Evolutionary conservation across 1,140 invertebrate genomes (phyloP).

Genomic region (Drosophila ironensis): DNA sequence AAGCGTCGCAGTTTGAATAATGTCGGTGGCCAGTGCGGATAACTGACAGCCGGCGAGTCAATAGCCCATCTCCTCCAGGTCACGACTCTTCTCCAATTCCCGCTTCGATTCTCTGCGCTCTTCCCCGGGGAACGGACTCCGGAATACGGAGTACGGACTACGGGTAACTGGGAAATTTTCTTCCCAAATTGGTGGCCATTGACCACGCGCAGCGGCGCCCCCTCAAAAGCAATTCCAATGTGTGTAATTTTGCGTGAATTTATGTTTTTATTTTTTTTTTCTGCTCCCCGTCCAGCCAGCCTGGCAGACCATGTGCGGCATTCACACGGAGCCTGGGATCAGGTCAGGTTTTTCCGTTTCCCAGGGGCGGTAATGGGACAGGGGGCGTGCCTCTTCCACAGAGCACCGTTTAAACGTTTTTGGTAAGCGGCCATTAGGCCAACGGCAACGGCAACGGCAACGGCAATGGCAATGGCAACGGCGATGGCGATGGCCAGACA

Average conservation of each 20-base stretch:
- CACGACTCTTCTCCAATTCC: not conserved
- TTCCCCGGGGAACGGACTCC: not conserved
- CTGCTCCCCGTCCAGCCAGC: not conserved
- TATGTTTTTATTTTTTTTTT: constrained; percentile 54
- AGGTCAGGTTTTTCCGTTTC: too few relatives aligned
- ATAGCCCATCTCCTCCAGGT: constrained; percentile 14
- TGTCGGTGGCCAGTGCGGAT: constrained; percentile 27
- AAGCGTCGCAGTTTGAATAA: constrained; percentile 34
- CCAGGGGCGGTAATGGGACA: not conserved
- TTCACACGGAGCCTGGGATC: constrained; percentile 45
- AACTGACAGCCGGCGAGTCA: constrained; percentile 43
- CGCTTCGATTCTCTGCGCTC: not conserved
- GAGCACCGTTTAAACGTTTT: constrained; percentile 57
- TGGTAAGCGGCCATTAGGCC: constrained; percentile 66
- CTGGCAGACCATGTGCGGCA: constrained; percentile 61
- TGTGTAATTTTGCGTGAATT: constrained; percentile 74
- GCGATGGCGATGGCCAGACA: too few relatives aligned
- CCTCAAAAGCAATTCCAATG: constrained; percentile 51
- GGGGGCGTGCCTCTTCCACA: not conserved
- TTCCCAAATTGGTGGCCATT: constrained; percentile 38
- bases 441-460: constrained; percentile 15
- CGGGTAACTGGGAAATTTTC: too few relatives aligned
- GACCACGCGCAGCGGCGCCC: constrained; percentile 7
- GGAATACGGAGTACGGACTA: too few relatives aligned
- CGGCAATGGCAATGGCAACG: constrained; percentile 1